Percentiles rank a stretch among this genome's conserved stretches.
Evolutionary conservation across 2,888 invertebrate genomes (phyloP).

Genomic region (Brenthis daphne): DNA sequence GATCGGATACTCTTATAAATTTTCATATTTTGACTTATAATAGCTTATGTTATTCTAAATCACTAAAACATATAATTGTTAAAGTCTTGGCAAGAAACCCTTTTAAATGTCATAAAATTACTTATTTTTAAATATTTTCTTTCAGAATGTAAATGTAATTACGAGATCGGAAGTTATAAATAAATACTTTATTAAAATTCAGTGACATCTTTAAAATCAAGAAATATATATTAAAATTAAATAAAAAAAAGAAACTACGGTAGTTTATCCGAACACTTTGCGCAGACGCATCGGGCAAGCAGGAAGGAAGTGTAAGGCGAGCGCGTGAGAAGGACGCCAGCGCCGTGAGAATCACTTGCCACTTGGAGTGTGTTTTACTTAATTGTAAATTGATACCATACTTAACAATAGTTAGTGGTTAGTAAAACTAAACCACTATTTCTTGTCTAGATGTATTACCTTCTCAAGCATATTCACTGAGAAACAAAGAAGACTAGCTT

Average conservation of each 20-base stretch:
- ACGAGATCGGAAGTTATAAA: not conserved
- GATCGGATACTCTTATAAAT: slow-evolving; percentile 48
- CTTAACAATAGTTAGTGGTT: slow-evolving; percentile 24
- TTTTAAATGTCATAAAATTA: not conserved
- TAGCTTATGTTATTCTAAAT: no score
- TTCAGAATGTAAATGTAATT: no score
- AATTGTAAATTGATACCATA: slow-evolving; percentile 33
- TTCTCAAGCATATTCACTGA: slow-evolving; percentile 17
- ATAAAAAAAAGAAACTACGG: not conserved
- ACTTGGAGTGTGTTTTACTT: slow-evolving; percentile 44
- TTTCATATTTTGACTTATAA: no score
- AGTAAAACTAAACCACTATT: slow-evolving; percentile 11
- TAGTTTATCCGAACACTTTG: slow-evolving; percentile 53
- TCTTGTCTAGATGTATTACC: slow-evolving; percentile 16
- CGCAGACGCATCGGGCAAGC: slow-evolving; percentile 55
- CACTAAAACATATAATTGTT: no score
- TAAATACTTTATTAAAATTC: not conserved
- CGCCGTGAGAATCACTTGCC: slow-evolving; percentile 65
- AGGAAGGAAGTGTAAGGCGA: slow-evolving; percentile 81
- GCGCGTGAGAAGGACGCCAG: slow-evolving; percentile 73
- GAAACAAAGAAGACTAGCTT: slow-evolving; percentile 23
- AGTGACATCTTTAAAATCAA: not conserved
- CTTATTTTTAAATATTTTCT: not conserved
- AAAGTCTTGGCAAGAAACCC: not conserved
- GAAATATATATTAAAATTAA: not conserved